Conservation (phyloP, 2,113 vertebrate species). For the Takifugu flavidus region DNA sequence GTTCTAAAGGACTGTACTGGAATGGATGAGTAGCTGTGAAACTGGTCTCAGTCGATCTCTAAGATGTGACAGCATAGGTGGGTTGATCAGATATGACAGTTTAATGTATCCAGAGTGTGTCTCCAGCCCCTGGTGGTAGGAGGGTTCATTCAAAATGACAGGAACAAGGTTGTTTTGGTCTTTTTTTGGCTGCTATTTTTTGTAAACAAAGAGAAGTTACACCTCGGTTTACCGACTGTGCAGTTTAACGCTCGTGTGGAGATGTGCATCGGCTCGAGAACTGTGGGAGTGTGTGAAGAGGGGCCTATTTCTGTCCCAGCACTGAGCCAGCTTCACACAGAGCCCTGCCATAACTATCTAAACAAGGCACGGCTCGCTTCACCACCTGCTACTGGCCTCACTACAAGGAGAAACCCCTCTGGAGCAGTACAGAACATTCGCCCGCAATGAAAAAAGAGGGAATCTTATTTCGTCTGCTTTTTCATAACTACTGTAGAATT, state of each 20-base stretch:
- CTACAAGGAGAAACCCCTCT: constrained; percentile 52
- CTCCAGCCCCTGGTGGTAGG: background rate
- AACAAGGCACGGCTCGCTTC: constrained; percentile 64
- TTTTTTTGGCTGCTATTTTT: background rate
- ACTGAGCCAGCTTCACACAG: constrained; percentile 64
- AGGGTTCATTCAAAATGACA: background rate
- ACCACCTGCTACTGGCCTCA: constrained; percentile 62
- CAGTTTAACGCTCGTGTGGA: constrained; percentile 5
- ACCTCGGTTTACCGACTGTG: too few relatives aligned
- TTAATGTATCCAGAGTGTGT: constrained; percentile 21
- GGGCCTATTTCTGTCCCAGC: constrained; percentile 28
- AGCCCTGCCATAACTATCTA: constrained; percentile 56
- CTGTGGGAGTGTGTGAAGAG: constrained; percentile 25
- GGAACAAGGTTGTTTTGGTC: constrained; percentile 3
- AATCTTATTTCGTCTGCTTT: constrained; percentile 3
- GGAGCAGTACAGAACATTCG: constrained; percentile 15
- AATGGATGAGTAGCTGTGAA: background rate
- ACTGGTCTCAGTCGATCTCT: background rate
- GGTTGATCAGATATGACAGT: constrained; percentile 28
- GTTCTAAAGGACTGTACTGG: background rate
- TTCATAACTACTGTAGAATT: background rate
- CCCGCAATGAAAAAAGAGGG: constrained; percentile 10
- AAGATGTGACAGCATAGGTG: constrained; percentile 6
- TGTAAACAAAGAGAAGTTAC: too few relatives aligned
- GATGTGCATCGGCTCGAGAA: background rate